A percentile compares a stretch with the other conserved stretches of the same genome.
Conservation (phyloP, 2,888 invertebrate genomes). For the Minunthozetes semirufus region DNA sequence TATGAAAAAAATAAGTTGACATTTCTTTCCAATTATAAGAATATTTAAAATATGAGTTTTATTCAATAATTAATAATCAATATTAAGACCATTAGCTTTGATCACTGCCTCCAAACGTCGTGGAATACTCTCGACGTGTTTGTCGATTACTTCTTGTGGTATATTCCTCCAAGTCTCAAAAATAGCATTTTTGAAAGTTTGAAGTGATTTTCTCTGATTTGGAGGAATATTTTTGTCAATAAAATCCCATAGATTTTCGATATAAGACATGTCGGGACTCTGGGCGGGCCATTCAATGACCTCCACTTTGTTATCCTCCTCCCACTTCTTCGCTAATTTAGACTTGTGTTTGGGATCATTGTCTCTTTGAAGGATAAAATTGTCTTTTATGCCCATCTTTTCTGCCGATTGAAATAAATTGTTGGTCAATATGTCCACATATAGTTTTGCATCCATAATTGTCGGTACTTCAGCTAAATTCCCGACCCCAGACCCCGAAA, state of each 20-base stretch:
- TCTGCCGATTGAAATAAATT: conserved; percentile 31
- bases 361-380: conserved; percentile 37
- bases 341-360: conserved; percentile 38
- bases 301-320: conserved; percentile 29
- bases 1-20: too few relatives aligned
- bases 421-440: conserved; percentile 4
- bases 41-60: too few relatives aligned
- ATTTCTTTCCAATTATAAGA: too few relatives aligned
- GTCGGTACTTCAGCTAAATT: not conserved
- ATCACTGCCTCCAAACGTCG: conserved; percentile 20
- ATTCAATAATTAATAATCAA: conserved; percentile 24
- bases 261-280: conserved; percentile 35
- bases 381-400: conserved; percentile 7
- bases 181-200: not conserved
- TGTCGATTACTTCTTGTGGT: conserved; percentile 9
- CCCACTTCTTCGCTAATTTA: conserved; percentile 30
- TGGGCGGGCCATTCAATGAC: conserved; percentile 33
- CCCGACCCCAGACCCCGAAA: conserved; percentile 34
- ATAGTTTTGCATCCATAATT: not conserved
- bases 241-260: conserved; percentile 37
- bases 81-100: conserved; percentile 22
- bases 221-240: conserved; percentile 16
- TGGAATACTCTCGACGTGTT: conserved; percentile 27
- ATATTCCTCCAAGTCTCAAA: conserved; percentile 19
- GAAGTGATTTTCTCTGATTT: not conserved